Conservation (phyloP, 2,797 vertebrate species). For the Etheostoma perlongum region DNA sequence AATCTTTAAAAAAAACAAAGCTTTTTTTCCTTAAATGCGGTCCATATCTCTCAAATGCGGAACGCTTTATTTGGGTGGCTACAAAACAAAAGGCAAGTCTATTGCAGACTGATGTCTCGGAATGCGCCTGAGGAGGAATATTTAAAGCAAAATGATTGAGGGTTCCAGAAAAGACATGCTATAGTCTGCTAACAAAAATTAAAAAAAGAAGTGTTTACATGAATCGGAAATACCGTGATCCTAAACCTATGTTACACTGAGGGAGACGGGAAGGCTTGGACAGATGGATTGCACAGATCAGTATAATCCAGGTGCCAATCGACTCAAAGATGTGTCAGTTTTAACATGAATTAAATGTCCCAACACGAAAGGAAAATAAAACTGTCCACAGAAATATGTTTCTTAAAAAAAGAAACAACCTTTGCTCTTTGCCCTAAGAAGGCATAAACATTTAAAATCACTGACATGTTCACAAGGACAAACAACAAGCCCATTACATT, state of each 20-base stretch:
- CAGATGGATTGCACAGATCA: conserved; percentile 56
- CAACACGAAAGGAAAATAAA: conserved; percentile 35
- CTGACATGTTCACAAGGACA: conserved; percentile 79
- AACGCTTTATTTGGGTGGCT: conserved; percentile 68
- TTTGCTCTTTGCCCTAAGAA: conserved; percentile 85
- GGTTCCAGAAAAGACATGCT: conserved; percentile 23
- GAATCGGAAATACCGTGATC: conserved; percentile 32
- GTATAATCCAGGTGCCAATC: conserved; percentile 50
- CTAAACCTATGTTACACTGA: conserved; percentile 23
- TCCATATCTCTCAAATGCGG: conserved; percentile 64
- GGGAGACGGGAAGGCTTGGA: conserved; percentile 39
- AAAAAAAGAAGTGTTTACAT: conserved; percentile 5
- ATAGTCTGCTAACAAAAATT: conserved; percentile 18
- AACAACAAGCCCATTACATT: conserved; percentile 79
- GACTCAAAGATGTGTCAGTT: conserved; percentile 46
- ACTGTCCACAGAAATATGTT: conserved; percentile 58
- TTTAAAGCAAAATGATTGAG: conserved; percentile 43
- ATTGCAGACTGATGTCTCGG: conserved; percentile 70
- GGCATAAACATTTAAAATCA: conserved; percentile 81
- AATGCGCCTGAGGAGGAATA: conserved; percentile 79
- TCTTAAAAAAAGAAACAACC: conserved; percentile 70
- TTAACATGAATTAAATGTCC: conserved; percentile 39
- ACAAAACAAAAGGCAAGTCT: conserved; percentile 47
- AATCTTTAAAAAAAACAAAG: conserved; percentile 37
- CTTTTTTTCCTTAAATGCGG: conserved; percentile 35